These are phyloP conservation scores for Pterostichus madidus DNA, from an alignment of 2,888 invertebrate species.

Conservation along the genomic window DNA sequence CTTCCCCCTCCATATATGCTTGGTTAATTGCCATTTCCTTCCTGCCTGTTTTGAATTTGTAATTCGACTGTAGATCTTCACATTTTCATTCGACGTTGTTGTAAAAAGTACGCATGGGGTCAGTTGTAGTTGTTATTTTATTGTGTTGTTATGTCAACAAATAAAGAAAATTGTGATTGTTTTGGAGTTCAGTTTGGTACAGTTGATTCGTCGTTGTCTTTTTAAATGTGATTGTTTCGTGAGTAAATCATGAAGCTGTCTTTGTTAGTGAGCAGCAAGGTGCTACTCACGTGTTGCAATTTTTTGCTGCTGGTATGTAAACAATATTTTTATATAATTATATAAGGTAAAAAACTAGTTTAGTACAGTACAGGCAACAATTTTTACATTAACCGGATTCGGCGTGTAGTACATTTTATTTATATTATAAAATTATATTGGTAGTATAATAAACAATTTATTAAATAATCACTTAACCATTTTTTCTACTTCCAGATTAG, in stretches of 20 bases:
- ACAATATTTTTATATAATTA: slow-evolving; percentile 21
- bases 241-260: slow-evolving; percentile 56
- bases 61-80: slow-evolving; percentile 53
- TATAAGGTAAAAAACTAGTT: slow-evolving; percentile 18
- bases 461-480: too few species aligned
- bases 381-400: too few species aligned
- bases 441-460: too few species aligned
- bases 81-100: slow-evolving; percentile 56
- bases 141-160: slow-evolving; percentile 43
- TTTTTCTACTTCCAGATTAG: too few species aligned
- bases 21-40: slow-evolving; percentile 77
- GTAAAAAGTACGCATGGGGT: slow-evolving; percentile 20
- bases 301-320: slow-evolving; percentile 65
- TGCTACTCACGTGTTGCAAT: slow-evolving; percentile 61
- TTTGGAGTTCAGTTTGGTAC: slow-evolving; percentile 7
- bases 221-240: slow-evolving; percentile 42
- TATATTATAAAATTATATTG: too few species aligned
- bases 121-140: slow-evolving; percentile 33
- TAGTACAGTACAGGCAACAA: neutral
- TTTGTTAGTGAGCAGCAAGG: slow-evolving; percentile 64
- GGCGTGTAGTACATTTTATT: too few species aligned
- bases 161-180: slow-evolving; percentile 30
- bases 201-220: slow-evolving; percentile 32
- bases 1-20: slow-evolving; percentile 71
- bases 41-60: slow-evolving; percentile 72